These are phyloP conservation scores for Trypoxylus dichotomus DNA, from an alignment of 1,140 invertebrate genomes.

Conservation along the genomic window DNA sequence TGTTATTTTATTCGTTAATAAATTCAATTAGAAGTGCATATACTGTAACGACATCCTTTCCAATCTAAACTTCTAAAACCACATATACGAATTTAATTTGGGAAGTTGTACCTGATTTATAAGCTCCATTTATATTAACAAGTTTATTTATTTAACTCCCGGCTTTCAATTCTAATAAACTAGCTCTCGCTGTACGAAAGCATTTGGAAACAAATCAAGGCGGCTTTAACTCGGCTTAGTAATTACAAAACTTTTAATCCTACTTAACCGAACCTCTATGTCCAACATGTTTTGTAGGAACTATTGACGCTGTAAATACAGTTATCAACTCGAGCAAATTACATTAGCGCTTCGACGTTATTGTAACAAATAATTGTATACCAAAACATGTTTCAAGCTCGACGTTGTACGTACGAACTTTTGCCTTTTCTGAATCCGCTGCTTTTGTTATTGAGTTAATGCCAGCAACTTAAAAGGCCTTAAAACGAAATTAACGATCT, in stretches of 20 bases:
- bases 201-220: constrained; percentile 24
- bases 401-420: not conserved
- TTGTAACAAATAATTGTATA: constrained; percentile 14
- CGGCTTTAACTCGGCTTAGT: constrained; percentile 18
- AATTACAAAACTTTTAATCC: constrained; percentile 24
- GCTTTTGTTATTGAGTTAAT: not conserved
- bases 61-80: not conserved
- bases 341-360: constrained; percentile 9
- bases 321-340: constrained; percentile 19
- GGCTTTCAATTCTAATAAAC: constrained; percentile 21
- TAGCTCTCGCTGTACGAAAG: not conserved
- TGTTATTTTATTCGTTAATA: no score
- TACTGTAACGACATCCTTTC: no score
- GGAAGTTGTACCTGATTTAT: not conserved
- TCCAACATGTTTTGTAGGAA: constrained; percentile 13
- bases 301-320: constrained; percentile 11
- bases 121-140: constrained; percentile 8
- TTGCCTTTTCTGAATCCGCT: not conserved
- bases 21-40: no score
- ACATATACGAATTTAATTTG: not conserved
- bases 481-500: no score
- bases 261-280: constrained; percentile 13
- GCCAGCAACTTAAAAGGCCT: not conserved
- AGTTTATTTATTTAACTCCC: constrained; percentile 22
- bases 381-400: not conserved